Conservation (phyloP, 2,113 vertebrate species). For the Etheostoma cragini region DNA sequence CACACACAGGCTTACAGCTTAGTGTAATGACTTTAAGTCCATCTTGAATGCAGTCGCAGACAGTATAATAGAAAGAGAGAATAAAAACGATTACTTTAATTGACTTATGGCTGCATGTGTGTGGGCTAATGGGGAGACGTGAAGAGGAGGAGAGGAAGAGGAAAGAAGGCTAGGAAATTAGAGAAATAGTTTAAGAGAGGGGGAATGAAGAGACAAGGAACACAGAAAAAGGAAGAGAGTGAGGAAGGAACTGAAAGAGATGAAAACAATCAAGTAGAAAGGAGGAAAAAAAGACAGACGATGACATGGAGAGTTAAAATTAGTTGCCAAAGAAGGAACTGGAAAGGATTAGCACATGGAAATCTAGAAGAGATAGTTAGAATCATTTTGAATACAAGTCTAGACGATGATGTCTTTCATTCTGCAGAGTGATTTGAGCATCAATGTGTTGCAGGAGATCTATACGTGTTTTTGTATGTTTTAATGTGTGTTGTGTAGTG, state of each 20-base stretch:
- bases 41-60: slow-evolving; percentile 58
- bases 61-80: slow-evolving; percentile 58
- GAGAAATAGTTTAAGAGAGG: background rate
- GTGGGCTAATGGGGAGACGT: slow-evolving; percentile 23
- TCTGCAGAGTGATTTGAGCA: slow-evolving; percentile 30
- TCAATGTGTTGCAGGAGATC: slow-evolving; percentile 42
- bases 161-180: background rate
- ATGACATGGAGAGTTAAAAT: background rate
- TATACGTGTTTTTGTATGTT: too few species aligned
- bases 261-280: background rate
- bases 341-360: background rate
- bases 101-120: slow-evolving; percentile 59
- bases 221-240: background rate
- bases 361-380: slow-evolving; percentile 11
- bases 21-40: slow-evolving; percentile 71
- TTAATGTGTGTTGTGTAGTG: too few species aligned
- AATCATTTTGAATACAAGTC: slow-evolving; percentile 45
- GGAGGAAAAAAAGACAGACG: background rate
- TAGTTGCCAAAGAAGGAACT: background rate
- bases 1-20: slow-evolving; percentile 22
- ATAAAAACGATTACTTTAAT: slow-evolving; percentile 75
- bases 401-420: slow-evolving; percentile 35
- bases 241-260: slow-evolving; percentile 16
- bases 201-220: background rate
- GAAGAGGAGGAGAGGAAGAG: background rate